phyloP scores from a whole-genome alignment of 2,888 invertebrate species.

The Taenaris catops region DNA sequence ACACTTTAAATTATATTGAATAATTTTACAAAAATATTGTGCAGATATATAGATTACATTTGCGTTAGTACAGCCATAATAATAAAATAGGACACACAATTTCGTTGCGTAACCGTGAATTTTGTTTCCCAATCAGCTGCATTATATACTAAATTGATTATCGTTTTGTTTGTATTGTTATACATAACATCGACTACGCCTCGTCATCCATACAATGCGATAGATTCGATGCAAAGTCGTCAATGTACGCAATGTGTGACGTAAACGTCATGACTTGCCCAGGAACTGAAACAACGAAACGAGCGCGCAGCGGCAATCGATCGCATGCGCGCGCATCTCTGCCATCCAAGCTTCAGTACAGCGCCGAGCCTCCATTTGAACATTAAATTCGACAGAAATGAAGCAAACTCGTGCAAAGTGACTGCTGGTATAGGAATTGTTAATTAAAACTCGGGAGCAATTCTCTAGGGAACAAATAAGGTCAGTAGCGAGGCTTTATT shows the following conservation, averaged over 20 bases:
- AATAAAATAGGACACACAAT: constrained; percentile 3
- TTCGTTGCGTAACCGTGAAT: constrained; percentile 1
- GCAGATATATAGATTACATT: too few relatives aligned
- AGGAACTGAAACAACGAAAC: constrained; percentile 49
- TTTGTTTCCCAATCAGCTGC: neutral
- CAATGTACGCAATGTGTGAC: constrained; percentile 75
- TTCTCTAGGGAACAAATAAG: constrained; percentile 22
- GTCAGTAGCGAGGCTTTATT: constrained; percentile 27
- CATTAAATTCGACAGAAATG: constrained; percentile 69
- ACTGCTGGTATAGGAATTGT: constrained; percentile 32
- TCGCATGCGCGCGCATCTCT: constrained; percentile 70
- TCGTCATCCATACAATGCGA: constrained; percentile 38
- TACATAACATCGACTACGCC: constrained; percentile 12
- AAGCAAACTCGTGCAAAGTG: constrained; percentile 65
- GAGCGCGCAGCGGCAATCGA: constrained; percentile 67
- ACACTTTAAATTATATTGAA: neutral
- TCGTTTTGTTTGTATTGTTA: constrained; percentile 5
- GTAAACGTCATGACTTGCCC: constrained; percentile 63
- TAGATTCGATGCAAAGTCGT: constrained; percentile 44
- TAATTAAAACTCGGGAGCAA: constrained; percentile 21
- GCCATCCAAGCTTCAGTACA: constrained; percentile 55
- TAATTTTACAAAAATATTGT: too few relatives aligned
- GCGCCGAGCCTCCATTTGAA: constrained; percentile 54
- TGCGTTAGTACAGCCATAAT: too few relatives aligned
- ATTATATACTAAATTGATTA: too few relatives aligned